Base-by-base conservation (phyloP, 2,113 vertebrate species). In the Mellivora capensis region DNA sequence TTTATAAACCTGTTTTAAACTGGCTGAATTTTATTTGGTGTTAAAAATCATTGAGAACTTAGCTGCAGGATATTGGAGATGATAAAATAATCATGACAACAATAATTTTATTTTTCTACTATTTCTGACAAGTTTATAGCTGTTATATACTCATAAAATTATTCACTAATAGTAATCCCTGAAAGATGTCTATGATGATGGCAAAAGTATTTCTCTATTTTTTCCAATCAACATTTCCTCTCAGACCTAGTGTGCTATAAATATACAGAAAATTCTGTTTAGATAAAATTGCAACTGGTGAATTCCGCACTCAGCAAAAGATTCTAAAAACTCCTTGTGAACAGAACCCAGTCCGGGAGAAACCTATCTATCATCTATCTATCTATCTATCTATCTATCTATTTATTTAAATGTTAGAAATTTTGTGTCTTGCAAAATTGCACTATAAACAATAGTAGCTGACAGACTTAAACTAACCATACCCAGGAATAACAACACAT, bases 1-100 rank as follows among this genome's bases (percentile, higher is more conserved):
- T 91, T 96, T 93, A 81, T 87, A 96, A 95, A 82, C 34, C 37
- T 96, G 59, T 85, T 96, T 94, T 97, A 82, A 95, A 95, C 72
- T 93, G 69, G 27, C 39, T 94, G 54, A 44, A 79, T 97, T 97
- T 97, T 94, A 91, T 97, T 95, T 95, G 85, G 47, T 95, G 82
- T 93, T 96, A 93, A 96, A 96, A 97, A 90, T 91, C 85, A 83
- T 89, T 85, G 69, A 74, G 17, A 57, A 18, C 61, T 95, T 94
- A 96, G 79, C 82, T 91, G 25, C 57, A 59, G 86, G 85, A 37
- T 95, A 93, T 86, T 93, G 52, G 59, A 82, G 74, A 96, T 95
- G 76, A 97, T 96, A 91, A 95, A 98, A 97, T 96, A 97, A 97
- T 98, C 90, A 93, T 27, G 87, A 87, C 76, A 93, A 96, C 61